phyloP scores from a whole-genome alignment of 2,113 vertebrate genomes.

The Cisticola juncidis region DNA sequence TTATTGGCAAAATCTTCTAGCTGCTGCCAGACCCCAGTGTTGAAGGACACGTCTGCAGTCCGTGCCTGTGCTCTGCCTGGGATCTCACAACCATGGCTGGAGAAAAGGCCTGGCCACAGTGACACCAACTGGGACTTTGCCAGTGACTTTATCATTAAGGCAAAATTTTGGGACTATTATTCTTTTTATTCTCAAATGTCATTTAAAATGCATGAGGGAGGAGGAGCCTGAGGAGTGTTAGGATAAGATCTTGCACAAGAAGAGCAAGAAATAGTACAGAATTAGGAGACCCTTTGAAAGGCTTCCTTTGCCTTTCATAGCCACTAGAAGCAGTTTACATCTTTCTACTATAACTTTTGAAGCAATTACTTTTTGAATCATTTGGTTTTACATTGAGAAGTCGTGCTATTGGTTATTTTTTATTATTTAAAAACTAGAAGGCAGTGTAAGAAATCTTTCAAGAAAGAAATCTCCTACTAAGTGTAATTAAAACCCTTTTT shows the following conservation, averaged over 20 bases:
- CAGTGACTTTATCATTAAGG: not conserved
- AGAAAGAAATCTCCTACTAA: not conserved
- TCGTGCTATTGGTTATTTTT: not conserved
- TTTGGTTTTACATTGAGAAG: not conserved
- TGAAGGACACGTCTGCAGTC: not conserved
- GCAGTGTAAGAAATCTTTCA: not conserved
- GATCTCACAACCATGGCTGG: not conserved
- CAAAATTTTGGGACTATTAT: not conserved
- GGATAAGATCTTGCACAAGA: not conserved
- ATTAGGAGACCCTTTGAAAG: not conserved
- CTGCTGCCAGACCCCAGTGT: not conserved
- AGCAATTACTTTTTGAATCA: not conserved
- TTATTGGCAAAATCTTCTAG: not conserved
- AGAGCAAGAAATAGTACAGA: not conserved
- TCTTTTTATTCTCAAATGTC: not conserved
- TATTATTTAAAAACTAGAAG: not conserved
- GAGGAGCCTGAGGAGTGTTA: not conserved
- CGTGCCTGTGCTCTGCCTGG: not conserved
- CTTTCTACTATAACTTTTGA: not conserved
- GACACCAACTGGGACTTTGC: not conserved
- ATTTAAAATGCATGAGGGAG: not conserved
- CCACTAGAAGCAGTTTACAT: not conserved
- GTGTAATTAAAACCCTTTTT: not conserved
- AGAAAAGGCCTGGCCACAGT: not conserved
- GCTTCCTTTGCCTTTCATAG: not conserved